Evolutionary conservation across 1,140 invertebrate species (phyloP).

Genomic region (Listronotus oregonensis): DNA sequence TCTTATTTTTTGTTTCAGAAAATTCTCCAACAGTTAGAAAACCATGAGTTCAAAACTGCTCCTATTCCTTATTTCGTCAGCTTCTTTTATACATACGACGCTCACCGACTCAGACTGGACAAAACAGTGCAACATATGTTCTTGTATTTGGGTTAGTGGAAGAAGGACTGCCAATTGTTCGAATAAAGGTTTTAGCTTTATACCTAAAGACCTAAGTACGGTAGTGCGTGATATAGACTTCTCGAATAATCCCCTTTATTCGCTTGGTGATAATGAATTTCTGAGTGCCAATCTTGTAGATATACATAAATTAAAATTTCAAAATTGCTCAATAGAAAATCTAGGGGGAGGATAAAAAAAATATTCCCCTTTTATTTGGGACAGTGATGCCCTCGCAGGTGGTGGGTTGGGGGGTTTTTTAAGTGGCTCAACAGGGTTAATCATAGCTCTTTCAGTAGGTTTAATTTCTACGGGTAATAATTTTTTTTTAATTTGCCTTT

Average conservation of each 20-base stretch:
- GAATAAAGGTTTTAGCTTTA: constrained; percentile 59
- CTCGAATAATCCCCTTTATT: constrained; percentile 70
- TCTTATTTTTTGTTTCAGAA: constrained; percentile 36
- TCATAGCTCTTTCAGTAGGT: constrained; percentile 57
- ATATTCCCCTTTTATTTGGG: constrained; percentile 14
- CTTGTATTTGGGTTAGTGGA: constrained; percentile 79
- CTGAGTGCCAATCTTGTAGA: constrained; percentile 72
- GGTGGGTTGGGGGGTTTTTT: constrained; percentile 57
- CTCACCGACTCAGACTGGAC: constrained; percentile 62
- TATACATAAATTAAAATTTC: constrained; percentile 78
- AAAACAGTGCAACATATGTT: constrained; percentile 65
- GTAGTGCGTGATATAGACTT: constrained; percentile 80
- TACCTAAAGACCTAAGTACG: constrained; percentile 71
- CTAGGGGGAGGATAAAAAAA: constrained; percentile 59
- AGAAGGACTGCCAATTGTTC: constrained; percentile 82
- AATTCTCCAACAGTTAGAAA: not conserved
- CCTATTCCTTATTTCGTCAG: constrained; percentile 32
- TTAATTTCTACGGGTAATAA: constrained; percentile 64
- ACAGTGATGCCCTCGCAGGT: constrained; percentile 35
- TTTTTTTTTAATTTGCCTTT: constrained; percentile 67
- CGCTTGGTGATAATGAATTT: constrained; percentile 72
- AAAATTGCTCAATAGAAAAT: constrained; percentile 71
- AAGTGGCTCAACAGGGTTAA: constrained; percentile 51
- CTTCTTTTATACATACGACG: constrained; percentile 20
- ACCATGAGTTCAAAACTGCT: constrained; percentile 34